phyloP scores from a whole-genome alignment of 2,888 invertebrate genomes.

The Philereme transversata region DNA sequence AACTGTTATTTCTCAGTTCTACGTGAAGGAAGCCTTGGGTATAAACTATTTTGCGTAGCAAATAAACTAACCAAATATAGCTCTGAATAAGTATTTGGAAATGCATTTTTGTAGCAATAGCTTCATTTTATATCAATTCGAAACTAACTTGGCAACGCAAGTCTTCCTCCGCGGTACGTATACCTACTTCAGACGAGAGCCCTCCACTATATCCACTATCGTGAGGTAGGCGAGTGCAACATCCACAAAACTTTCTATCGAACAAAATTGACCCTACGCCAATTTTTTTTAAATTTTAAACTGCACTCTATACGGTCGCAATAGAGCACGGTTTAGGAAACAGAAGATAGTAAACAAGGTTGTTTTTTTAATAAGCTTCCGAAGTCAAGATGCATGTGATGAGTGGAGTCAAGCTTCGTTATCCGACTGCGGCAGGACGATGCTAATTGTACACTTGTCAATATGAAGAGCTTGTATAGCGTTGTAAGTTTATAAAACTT shows the following conservation, averaged over 20 bases:
- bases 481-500: conserved; percentile 23
- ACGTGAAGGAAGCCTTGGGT: too few species aligned
- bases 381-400: conserved; percentile 66
- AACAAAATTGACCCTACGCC: conserved; percentile 33
- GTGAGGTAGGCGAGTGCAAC: conserved; percentile 58
- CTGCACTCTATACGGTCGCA: conserved; percentile 14
- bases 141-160: conserved; percentile 39
- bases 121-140: conserved; percentile 41
- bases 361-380: conserved; percentile 49
- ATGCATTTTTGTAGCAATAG: conserved; percentile 21
- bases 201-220: conserved; percentile 61
- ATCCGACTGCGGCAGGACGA: conserved; percentile 63
- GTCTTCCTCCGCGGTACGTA: conserved; percentile 51
- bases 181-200: conserved; percentile 54
- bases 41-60: too few species aligned
- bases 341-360: conserved; percentile 25
- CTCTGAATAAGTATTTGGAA: conserved; percentile 1
- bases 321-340: conserved; percentile 32
- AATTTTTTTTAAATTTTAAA: neutral
- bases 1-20: too few species aligned
- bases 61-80: too few species aligned
- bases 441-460: conserved; percentile 69
- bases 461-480: conserved; percentile 46
- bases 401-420: conserved; percentile 70
- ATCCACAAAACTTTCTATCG: conserved; percentile 44